Percentiles rank a stretch among this genome's conserved stretches.
phyloP scores from a whole-genome alignment of 2,113 vertebrate genomes.

The Litocranius walleri region DNA sequence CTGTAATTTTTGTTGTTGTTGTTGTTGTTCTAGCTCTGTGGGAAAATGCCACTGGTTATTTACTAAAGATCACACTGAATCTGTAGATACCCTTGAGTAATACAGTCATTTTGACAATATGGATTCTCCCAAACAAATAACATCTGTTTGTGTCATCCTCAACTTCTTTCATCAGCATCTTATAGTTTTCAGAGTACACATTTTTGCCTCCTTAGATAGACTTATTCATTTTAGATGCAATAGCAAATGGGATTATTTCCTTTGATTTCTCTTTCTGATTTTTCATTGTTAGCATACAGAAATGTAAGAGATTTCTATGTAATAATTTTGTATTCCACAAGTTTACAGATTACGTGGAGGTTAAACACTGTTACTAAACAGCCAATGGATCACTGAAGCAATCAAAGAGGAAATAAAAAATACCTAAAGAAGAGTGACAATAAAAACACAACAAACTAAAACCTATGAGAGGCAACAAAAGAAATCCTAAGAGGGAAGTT shows the following conservation, averaged over 20 bases:
- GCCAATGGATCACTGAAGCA: not conserved
- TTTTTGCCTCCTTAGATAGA: not conserved
- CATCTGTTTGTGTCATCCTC: not conserved
- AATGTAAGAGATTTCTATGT: not conserved
- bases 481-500: not conserved
- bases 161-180: not conserved
- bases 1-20: not conserved
- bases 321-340: not conserved
- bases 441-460: not conserved
- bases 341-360: not conserved
- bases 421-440: not conserved
- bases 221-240: not conserved
- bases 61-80: not conserved
- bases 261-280: not conserved
- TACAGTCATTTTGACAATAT: not conserved
- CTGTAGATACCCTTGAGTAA: not conserved
- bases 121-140: not conserved
- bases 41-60: not conserved
- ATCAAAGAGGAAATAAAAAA: not conserved
- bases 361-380: not conserved
- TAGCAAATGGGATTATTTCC: not conserved
- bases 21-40: not conserved
- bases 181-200: not conserved
- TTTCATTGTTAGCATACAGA: not conserved
- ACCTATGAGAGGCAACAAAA: not conserved